Conservation (phyloP, 2,888 invertebrate genomes). For the Ichneumon xanthorius region DNA sequence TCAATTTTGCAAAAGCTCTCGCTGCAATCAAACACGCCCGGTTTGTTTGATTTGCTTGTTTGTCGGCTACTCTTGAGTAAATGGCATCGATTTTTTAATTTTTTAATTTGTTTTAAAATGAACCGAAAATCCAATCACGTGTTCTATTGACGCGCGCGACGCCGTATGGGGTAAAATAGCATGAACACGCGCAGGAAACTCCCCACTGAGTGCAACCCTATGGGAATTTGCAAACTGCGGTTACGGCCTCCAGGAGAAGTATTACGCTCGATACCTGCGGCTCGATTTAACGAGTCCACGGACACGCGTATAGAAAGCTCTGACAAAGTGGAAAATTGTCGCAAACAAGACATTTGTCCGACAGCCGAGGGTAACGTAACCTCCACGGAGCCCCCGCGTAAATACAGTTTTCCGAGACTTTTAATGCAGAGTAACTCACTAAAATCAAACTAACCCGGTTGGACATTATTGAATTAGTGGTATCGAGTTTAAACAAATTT, state of each 20-base stretch:
- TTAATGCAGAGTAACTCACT: too few species aligned
- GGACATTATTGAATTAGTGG: too few species aligned
- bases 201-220: conserved; percentile 15
- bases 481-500: too few species aligned
- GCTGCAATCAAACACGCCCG: too few species aligned
- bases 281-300: conserved; percentile 12
- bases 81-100: too few species aligned
- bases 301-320: background rate
- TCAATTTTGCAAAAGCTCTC: too few species aligned
- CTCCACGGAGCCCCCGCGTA: too few species aligned
- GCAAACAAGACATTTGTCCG: background rate
- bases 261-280: conserved; percentile 19
- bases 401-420: too few species aligned
- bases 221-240: conserved; percentile 8
- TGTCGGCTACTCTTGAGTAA: too few species aligned
- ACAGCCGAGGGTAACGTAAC: background rate
- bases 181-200: background rate
- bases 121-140: conserved; percentile 63
- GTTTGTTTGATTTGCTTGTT: too few species aligned
- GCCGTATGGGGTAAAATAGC: conserved; percentile 19
- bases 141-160: conserved; percentile 41
- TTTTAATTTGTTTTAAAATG: too few species aligned
- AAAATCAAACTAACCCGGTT: too few species aligned
- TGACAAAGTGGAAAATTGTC: background rate
- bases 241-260: background rate